Evolutionary conservation across 2,113 vertebrate species (phyloP), one percentile per base, ranked within the genome.

Genomic region (Paramormyrops kingsleyae): DNA sequence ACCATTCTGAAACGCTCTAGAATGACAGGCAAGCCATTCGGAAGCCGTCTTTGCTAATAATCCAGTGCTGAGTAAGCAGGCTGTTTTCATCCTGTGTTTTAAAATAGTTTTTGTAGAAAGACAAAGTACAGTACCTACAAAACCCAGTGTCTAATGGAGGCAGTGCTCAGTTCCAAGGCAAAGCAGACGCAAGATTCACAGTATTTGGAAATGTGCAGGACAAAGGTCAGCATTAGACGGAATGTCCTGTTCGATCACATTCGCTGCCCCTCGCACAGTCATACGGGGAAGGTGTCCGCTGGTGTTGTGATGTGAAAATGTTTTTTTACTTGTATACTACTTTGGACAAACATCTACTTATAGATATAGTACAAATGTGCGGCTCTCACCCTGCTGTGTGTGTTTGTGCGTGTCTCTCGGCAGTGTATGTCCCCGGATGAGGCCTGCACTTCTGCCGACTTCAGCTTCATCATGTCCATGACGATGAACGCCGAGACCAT

Each of bases 351-450:
- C 59, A 62, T 17, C 9, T 66, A 10, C 9, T 66, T 5, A 12
- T 70, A 13, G 62, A 31, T 27, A 8, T n/a, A 66, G n/a, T 66
- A 1, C 5, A 77, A 2, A 42, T 80, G 35, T 80, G 27, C 21
- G 19, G 53, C 19, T 31, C 66, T 77, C 31, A 39, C 13, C 70
- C 35, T 7, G 74, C 3, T 74, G 74, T 42, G 74, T 19, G 13
- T 80, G 70, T 53, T 5, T 53, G 52, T 53, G 1, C 3, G 3
- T 13, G 10, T 80, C 2, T 17, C 2, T 85, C 89, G 12, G 0
- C 94, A 99, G 99, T 99, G 99, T 19, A 92, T 98, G 92, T 93
- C 93, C 86, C 96, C 97, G 0, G 93, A 96, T 1, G 96, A 97
- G 93, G 94, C 95, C 88, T 99, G 99, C 83, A 94, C 95, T 4